Percentiles rank a stretch among this genome's conserved stretches.
Conservation (phyloP, 2,113 vertebrate species). For the Lampris megalopsis region DNA sequence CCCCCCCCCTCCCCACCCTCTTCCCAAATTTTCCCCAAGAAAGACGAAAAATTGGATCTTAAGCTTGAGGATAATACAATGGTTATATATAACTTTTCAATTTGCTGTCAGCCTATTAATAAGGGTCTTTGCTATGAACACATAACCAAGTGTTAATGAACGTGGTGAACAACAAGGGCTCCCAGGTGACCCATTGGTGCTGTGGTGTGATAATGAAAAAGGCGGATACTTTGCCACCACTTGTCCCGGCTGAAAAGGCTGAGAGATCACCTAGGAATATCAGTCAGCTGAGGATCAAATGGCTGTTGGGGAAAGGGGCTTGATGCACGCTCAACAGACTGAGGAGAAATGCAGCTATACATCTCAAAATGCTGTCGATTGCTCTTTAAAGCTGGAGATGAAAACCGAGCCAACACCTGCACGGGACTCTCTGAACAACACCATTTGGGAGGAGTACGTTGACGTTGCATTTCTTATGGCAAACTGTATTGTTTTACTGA, state of each 20-base stretch:
- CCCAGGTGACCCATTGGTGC: constrained; percentile 69
- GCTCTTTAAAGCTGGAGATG: constrained; percentile 67
- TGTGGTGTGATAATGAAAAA: constrained; percentile 81
- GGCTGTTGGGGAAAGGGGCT: background rate
- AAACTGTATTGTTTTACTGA: constrained; percentile 71
- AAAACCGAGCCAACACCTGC: constrained; percentile 21
- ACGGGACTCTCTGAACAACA: constrained; percentile 57
- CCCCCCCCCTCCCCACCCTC: background rate
- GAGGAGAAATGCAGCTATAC: background rate
- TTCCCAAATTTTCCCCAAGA: too few species aligned
- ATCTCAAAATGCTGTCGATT: constrained; percentile 29
- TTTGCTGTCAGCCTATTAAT: constrained; percentile 41
- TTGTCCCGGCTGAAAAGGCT: constrained; percentile 42
- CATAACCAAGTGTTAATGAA: constrained; percentile 71
- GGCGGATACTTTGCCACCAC: constrained; percentile 62
- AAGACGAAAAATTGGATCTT: background rate
- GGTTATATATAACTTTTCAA: constrained; percentile 54
- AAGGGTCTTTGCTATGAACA: constrained; percentile 49
- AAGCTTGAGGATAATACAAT: constrained; percentile 5
- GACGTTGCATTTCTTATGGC: constrained; percentile 58
- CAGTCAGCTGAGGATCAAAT: constrained; percentile 23
- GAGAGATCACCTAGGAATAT: constrained; percentile 28
- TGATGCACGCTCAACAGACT: background rate
- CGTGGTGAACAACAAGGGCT: constrained; percentile 56
- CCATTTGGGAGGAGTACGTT: constrained; percentile 41